These are phyloP conservation scores for Cyprinella venusta DNA, from an alignment of 2,797 vertebrate genomes.

Conservation along the genomic window DNA sequence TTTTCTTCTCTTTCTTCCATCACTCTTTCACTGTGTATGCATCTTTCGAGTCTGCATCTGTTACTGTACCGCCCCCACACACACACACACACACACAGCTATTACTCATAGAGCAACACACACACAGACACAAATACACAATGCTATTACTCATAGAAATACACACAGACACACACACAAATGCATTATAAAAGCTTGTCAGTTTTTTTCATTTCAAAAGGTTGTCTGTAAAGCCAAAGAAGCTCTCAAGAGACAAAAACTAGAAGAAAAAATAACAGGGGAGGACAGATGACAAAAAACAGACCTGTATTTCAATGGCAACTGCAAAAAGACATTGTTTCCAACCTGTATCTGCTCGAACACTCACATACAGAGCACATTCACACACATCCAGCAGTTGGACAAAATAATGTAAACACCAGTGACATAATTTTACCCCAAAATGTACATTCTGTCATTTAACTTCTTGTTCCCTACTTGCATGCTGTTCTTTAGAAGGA, in stretches of 20 bases:
- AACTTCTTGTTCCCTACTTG: not conserved
- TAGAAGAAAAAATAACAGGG: not conserved
- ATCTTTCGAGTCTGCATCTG: conserved; percentile 36
- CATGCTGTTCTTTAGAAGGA: not conserved
- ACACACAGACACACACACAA: conserved; percentile 31
- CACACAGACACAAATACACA: conserved; percentile 24
- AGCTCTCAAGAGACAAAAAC: conserved; percentile 24
- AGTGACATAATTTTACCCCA: not conserved
- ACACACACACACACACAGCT: conserved; percentile 11
- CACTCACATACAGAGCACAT: not conserved
- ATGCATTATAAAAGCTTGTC: conserved; percentile 34
- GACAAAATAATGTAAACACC: not conserved
- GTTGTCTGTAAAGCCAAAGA: conserved; percentile 38
- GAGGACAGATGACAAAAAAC: conserved; percentile 14
- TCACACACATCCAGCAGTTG: not conserved
- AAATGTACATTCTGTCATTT: not conserved
- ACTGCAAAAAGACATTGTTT: conserved; percentile 18
- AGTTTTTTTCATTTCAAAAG: conserved; percentile 41
- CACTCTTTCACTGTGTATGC: conserved; percentile 30
- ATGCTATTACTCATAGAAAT: conserved; percentile 46
- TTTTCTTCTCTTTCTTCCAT: conserved; percentile 26
- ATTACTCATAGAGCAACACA: conserved; percentile 27
- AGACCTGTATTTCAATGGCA: conserved; percentile 25
- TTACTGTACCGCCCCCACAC: conserved; percentile 21
- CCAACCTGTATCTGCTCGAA: not conserved